Evolutionary conservation across 2,113 vertebrate genomes (phyloP).

Genomic region (Sander vitreus): DNA sequence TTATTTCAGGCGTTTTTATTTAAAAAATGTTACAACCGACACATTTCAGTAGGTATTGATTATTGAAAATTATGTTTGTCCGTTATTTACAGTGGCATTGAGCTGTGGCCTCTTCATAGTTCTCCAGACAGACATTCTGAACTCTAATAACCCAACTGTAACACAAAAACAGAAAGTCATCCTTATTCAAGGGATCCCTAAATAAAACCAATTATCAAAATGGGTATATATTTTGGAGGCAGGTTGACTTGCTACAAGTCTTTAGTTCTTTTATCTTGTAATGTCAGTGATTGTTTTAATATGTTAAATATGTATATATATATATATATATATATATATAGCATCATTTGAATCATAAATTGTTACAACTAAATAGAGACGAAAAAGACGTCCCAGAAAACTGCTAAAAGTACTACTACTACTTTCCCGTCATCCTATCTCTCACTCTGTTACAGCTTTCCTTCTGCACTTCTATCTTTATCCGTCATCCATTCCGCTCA

Average conservation of each 20-base stretch:
- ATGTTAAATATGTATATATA: not conserved
- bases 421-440: conserved; percentile 4
- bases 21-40: not conserved
- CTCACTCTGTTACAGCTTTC: conserved; percentile 13
- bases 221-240: too few relatives aligned
- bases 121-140: not conserved
- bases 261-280: not conserved
- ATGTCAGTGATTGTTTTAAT: not conserved
- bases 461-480: conserved; percentile 4
- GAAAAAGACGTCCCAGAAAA: not conserved
- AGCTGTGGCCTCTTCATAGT: not conserved
- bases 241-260: not conserved
- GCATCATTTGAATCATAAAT: not conserved
- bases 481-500: conserved; percentile 1
- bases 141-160: not conserved
- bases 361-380: not conserved
- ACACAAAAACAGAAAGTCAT: not conserved
- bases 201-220: not conserved
- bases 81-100: not conserved
- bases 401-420: conserved; percentile 66
- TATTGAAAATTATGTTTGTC: not conserved
- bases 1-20: not conserved
- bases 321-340: not conserved
- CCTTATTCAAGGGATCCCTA: not conserved
- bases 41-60: not conserved